Percentiles rank a stretch among this genome's conserved stretches.
Conservation (phyloP, 2,797 vertebrate genomes). For the Fundulus diaphanus region DNA sequence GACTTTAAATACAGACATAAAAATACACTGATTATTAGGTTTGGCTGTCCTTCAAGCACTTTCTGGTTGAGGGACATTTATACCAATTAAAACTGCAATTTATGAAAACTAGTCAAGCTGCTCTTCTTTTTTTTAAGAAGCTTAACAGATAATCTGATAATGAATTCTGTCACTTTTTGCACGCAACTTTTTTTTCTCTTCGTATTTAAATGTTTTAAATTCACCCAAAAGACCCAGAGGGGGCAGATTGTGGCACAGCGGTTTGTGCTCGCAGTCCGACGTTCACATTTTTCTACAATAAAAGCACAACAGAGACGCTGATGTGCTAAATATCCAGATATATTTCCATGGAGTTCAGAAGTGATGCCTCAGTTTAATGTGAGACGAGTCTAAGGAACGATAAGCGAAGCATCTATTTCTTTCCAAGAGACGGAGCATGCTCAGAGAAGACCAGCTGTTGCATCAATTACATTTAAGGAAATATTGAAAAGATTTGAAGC, state of each 20-base stretch:
- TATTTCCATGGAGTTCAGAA: neutral
- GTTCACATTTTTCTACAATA: neutral
- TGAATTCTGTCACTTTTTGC: neutral
- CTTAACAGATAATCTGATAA: neutral
- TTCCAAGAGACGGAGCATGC: neutral
- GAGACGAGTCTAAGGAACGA: too few species aligned
- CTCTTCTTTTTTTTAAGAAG: neutral
- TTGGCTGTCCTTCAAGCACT: too few species aligned
- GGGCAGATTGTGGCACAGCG: neutral
- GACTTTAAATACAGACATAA: neutral
- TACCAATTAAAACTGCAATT: neutral
- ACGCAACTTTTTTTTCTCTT: neutral
- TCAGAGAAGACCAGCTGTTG: neutral
- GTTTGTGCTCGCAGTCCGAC: neutral
- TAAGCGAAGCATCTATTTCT: neutral
- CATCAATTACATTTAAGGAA: neutral
- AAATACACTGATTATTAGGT: too few species aligned
- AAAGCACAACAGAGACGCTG: neutral
- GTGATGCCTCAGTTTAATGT: too few species aligned
- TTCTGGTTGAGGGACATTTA: neutral
- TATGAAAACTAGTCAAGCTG: neutral
- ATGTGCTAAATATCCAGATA: neutral
- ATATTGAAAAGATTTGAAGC: neutral
- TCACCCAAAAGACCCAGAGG: neutral
- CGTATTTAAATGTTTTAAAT: neutral